Percentiles rank a stretch among this genome's conserved stretches.
These are phyloP conservation scores for Parambassis ranga DNA, from an alignment of 2,797 vertebrate genomes.

Conservation along the genomic window DNA sequence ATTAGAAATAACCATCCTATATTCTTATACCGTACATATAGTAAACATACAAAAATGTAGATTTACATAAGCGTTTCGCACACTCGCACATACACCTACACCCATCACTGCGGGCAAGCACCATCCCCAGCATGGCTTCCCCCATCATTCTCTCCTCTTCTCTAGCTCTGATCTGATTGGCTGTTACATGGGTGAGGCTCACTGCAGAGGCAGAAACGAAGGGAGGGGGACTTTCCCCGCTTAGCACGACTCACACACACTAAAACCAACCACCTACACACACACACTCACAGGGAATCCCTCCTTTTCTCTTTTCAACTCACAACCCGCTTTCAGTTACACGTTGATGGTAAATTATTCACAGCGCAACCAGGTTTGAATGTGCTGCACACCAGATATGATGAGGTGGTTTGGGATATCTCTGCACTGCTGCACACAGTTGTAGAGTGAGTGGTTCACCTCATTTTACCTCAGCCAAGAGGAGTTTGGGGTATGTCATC, in stretches of 20 bases:
- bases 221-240: slow-evolving; percentile 44
- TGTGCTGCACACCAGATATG: neutral
- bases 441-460: slow-evolving; percentile 11
- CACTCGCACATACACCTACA: slow-evolving; percentile 19
- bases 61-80: neutral
- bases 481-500: neutral
- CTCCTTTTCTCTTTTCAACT: slow-evolving; percentile 33
- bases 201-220: slow-evolving; percentile 68
- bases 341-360: slow-evolving; percentile 49
- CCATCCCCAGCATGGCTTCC: slow-evolving; percentile 53
- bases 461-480: slow-evolving; percentile 29
- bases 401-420: neutral
- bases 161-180: slow-evolving; percentile 58
- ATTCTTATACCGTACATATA: neutral
- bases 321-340: slow-evolving; percentile 35
- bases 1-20: neutral
- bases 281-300: slow-evolving; percentile 60
- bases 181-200: slow-evolving; percentile 70
- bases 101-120: slow-evolving; percentile 58
- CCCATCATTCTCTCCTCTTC: slow-evolving; percentile 40
- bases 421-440: neutral
- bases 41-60: neutral
- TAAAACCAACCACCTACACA: neutral
- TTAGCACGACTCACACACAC: slow-evolving; percentile 35
- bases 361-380: slow-evolving; percentile 8